Base-by-base conservation (phyloP, 2,797 vertebrate species). In the Phrynocephalus guinanensis region DNA sequence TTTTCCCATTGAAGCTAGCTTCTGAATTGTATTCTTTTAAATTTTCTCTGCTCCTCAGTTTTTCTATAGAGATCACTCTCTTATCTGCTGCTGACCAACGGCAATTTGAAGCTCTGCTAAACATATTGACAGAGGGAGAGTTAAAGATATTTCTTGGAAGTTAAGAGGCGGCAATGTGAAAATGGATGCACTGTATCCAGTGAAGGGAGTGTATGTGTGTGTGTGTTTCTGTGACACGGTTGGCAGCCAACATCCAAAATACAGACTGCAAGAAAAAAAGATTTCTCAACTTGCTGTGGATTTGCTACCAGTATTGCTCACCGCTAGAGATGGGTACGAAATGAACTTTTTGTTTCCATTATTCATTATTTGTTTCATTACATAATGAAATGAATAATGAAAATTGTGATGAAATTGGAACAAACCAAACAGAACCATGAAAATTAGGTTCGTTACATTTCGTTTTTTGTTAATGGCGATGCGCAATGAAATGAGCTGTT, bases 31-130 rank as follows among this genome's bases (percentile, higher is more conserved):
- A 91, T 79, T 89, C 91, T 72, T 66, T 26, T 87, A 89, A 87
- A 84, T 68, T 28, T 22, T 90, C 44, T 38, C 26, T 50, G 67
- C 48, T 90, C 33, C 6, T 38, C 56, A 84, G 88, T 91, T 82
- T 90, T 85, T 60, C 71, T 88, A 68, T 85, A 81, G 76, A 67
- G 66, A 81, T 85, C 78, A 30, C 60, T 76, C 83, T 85, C 84
- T 88, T 85, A 85, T 85, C 83, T 85, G 48, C 78, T 85, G 78
- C 87, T 85, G 78, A 88, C 78, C 87, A 85, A 76, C n/a, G 85
- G 78, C 78, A 88, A 85, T 88, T 85, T 88, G 83, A 88, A 88
- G 87, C 68, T 85, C 68, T 66, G n/a, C 83, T 88, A 83, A 85
- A 26, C 78, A 88, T 81, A 88, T 82, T 85, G 87, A 88, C 83